A percentile compares a stretch with the other conserved stretches of the same genome.
These are phyloP conservation scores for Ceuthmochares aereus DNA, from an alignment of 2,113 vertebrate genomes.

Conservation along the genomic window DNA sequence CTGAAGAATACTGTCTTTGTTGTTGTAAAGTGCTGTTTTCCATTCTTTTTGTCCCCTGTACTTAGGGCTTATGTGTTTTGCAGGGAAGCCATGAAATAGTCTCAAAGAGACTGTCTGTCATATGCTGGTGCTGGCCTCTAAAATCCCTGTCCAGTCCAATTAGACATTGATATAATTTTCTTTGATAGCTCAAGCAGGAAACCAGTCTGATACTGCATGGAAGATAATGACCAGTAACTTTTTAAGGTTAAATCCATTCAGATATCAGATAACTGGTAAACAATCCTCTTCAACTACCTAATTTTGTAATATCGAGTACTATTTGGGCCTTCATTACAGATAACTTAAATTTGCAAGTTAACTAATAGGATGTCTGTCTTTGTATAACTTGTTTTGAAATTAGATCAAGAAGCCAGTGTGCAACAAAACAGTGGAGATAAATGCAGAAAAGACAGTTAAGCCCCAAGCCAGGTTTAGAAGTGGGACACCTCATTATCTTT, in stretches of 20 bases:
- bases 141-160: neutral
- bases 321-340: neutral
- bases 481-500: neutral
- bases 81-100: neutral
- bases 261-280: neutral
- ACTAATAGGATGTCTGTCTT: neutral
- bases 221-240: neutral
- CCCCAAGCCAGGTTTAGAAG: constrained; percentile 14
- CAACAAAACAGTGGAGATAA: neutral
- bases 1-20: neutral
- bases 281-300: neutral
- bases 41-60: neutral
- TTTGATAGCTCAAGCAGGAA: neutral
- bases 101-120: neutral
- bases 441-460: neutral
- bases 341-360: neutral
- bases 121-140: neutral
- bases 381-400: neutral
- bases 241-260: neutral
- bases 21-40: neutral
- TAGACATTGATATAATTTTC: neutral
- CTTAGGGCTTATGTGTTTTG: neutral
- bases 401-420: neutral
- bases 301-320: neutral
- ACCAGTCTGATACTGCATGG: neutral